phyloP scores from a whole-genome alignment of 2,888 invertebrate genomes.

The Zaprionus lineosus region DNA sequence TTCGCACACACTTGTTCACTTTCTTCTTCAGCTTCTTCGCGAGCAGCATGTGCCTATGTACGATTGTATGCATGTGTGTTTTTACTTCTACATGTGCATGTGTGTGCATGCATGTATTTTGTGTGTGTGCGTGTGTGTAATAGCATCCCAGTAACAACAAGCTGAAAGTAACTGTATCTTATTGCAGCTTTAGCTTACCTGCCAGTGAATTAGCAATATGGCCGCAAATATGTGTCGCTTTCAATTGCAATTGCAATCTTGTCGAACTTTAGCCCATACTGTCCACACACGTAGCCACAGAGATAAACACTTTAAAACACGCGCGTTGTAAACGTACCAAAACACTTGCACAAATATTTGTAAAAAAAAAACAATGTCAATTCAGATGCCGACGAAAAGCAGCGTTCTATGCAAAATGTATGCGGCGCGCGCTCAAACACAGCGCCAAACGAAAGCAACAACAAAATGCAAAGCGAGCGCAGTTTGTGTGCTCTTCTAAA shows the following conservation, averaged over 20 bases:
- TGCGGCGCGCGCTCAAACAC: slow-evolving; percentile 46
- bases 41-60: neutral
- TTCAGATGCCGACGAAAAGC: slow-evolving; percentile 20
- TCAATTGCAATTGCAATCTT: slow-evolving; percentile 54
- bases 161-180: slow-evolving; percentile 70
- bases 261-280: slow-evolving; percentile 53
- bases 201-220: slow-evolving; percentile 60
- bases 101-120: too few species aligned
- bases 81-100: too few species aligned
- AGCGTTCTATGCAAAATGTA: slow-evolving; percentile 50
- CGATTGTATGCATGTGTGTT: slow-evolving; percentile 4
- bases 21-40: slow-evolving; percentile 58
- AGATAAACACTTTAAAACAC: slow-evolving; percentile 29
- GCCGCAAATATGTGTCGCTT: slow-evolving; percentile 63
- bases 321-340: slow-evolving; percentile 26
- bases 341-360: slow-evolving; percentile 71
- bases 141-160: slow-evolving; percentile 42
- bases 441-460: slow-evolving; percentile 59
- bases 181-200: slow-evolving; percentile 56
- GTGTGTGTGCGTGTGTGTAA: slow-evolving; percentile 19
- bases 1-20: slow-evolving; percentile 75
- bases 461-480: slow-evolving; percentile 46
- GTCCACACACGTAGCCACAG: slow-evolving; percentile 12
- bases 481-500: slow-evolving; percentile 29
- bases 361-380: slow-evolving; percentile 27